Evolutionary conservation across 2,888 invertebrate genomes (phyloP).

Genomic region (Aromia moschata): DNA sequence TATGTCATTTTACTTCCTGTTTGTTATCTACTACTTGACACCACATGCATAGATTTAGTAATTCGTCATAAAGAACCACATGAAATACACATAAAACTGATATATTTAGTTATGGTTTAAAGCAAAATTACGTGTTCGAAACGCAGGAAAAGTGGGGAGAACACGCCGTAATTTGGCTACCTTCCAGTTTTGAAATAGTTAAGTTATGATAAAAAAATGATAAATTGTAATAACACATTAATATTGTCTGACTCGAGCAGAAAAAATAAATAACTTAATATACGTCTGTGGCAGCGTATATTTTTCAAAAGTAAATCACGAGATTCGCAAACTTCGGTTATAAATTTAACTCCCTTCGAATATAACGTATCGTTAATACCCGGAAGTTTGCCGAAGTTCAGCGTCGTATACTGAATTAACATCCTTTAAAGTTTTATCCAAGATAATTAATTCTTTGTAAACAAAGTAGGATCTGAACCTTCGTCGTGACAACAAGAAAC

Average conservation of each 20-base stretch:
- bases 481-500: too few relatives aligned
- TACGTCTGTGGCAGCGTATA: neutral
- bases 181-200: conserved; percentile 13
- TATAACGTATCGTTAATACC: conserved; percentile 10
- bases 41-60: too few relatives aligned
- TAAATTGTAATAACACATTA: conserved; percentile 13
- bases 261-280: conserved; percentile 8
- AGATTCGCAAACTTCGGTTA: neutral
- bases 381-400: conserved; percentile 14
- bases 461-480: conserved; percentile 18
- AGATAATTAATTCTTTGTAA: conserved; percentile 15
- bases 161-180: neutral
- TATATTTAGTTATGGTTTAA: too few relatives aligned
- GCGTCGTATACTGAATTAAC: conserved; percentile 11
- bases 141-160: neutral
- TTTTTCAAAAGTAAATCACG: conserved; percentile 1
- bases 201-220: conserved; percentile 14
- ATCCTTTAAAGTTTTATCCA: conserved; percentile 27
- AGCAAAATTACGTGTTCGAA: neutral
- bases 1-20: too few relatives aligned
- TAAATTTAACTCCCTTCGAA: neutral
- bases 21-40: too few relatives aligned
- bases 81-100: too few relatives aligned
- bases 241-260: neutral
- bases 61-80: too few relatives aligned